phyloP scores from a whole-genome alignment of 2,797 vertebrate genomes.

The Spheniscus humboldti region DNA sequence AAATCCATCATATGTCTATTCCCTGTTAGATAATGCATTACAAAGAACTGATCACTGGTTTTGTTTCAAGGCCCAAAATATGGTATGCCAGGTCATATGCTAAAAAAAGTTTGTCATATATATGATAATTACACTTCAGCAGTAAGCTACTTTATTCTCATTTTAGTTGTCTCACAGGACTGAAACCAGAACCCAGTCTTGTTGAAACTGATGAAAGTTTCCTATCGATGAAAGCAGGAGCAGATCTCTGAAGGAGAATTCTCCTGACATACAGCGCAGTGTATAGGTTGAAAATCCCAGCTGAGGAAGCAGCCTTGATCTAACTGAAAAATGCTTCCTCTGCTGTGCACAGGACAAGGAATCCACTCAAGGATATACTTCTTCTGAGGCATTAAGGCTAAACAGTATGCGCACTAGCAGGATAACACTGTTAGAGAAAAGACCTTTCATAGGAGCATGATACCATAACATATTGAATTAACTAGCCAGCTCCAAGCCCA shows the following conservation, averaged over 20 bases:
- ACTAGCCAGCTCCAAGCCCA: background rate
- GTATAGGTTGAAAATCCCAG: background rate
- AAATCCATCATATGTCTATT: background rate
- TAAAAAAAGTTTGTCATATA: constrained; percentile 55
- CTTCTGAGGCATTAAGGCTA: background rate
- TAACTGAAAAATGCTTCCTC: background rate
- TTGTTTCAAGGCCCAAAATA: constrained; percentile 45
- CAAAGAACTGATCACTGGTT: background rate
- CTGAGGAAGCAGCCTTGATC: background rate
- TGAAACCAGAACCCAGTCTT: background rate
- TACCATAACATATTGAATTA: background rate
- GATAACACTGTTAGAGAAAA: background rate
- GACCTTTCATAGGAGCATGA: background rate
- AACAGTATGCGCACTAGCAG: background rate
- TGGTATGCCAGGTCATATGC: constrained; percentile 12
- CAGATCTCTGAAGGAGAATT: constrained; percentile 33
- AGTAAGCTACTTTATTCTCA: constrained; percentile 48
- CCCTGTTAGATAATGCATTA: background rate
- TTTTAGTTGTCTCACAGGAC: constrained; percentile 50
- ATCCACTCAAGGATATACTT: background rate
- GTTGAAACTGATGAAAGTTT: background rate
- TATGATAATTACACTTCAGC: constrained; percentile 33
- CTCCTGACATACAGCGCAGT: background rate
- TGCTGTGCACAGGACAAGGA: background rate
- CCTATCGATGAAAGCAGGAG: background rate